These are phyloP conservation scores for Drosophila paracracens DNA, from an alignment of 2,888 invertebrate species.

Conservation along the genomic window DNA sequence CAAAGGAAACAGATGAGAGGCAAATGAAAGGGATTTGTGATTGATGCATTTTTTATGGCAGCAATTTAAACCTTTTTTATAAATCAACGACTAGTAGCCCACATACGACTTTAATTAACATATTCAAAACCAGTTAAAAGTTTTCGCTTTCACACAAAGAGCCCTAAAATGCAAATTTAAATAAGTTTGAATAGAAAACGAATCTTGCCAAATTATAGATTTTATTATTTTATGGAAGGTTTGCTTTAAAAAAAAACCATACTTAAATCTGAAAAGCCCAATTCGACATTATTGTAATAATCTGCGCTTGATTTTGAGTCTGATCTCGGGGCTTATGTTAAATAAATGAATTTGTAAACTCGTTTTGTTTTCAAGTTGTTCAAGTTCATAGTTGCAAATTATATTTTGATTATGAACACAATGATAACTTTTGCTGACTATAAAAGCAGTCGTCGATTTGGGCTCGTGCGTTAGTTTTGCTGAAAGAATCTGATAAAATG, in stretches of 20 bases:
- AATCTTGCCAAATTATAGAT: slow-evolving; percentile 22
- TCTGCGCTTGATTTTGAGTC: slow-evolving; percentile 20
- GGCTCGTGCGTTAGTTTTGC: slow-evolving; percentile 52
- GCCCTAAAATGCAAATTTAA: slow-evolving; percentile 4
- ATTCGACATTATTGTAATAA: slow-evolving; percentile 46
- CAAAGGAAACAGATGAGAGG: not conserved
- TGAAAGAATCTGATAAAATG: slow-evolving; percentile 47
- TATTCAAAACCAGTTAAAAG: slow-evolving; percentile 33
- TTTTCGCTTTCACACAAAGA: slow-evolving; percentile 43
- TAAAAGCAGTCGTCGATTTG: slow-evolving; percentile 46
- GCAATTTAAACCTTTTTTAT: not conserved
- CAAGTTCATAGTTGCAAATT: slow-evolving; percentile 76
- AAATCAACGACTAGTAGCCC: slow-evolving; percentile 20
- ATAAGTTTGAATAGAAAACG: slow-evolving; percentile 21
- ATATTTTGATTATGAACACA: slow-evolving; percentile 56
- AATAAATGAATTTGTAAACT: slow-evolving; percentile 50
- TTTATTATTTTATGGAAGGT: slow-evolving; percentile 20
- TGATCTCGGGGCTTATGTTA: slow-evolving; percentile 37
- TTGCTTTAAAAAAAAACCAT: not conserved
- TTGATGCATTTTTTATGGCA: not conserved
- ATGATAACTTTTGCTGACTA: slow-evolving; percentile 50
- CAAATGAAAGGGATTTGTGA: not conserved
- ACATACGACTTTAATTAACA: slow-evolving; percentile 43
- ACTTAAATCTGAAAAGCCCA: slow-evolving; percentile 12
- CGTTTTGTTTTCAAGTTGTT: slow-evolving; percentile 62